phyloP scores from a whole-genome alignment of 1,140 invertebrate species.

The Meteorus sp. region DNA sequence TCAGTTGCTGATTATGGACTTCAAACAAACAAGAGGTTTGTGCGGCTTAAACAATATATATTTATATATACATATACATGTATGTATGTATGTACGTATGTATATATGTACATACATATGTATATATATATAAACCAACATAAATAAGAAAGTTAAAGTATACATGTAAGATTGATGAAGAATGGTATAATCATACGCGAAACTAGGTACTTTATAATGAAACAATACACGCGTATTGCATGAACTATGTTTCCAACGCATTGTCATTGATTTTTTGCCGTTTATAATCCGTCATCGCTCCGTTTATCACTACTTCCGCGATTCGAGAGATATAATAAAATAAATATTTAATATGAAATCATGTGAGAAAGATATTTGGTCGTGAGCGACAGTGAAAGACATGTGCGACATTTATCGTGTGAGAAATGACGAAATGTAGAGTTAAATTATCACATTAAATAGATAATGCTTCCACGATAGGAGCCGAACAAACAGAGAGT shows the following conservation, averaged over 20 bases:
- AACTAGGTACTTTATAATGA: constrained; percentile 55
- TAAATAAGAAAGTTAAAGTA: constrained; percentile 58
- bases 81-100: no score
- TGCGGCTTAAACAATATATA: constrained; percentile 56
- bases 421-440: neutral
- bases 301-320: constrained; percentile 30
- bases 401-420: neutral
- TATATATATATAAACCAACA: constrained; percentile 26
- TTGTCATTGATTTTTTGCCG: constrained; percentile 57
- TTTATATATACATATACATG: constrained; percentile 58
- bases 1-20: constrained; percentile 47
- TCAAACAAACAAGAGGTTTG: constrained; percentile 48
- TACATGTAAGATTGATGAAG: constrained; percentile 57
- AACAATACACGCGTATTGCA: constrained; percentile 53
- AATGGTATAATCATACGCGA: constrained; percentile 57
- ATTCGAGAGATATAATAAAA: constrained; percentile 20
- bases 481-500: constrained; percentile 3
- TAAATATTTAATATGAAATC: neutral
- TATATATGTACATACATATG: no score
- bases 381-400: no score
- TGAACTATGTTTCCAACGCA: constrained; percentile 48
- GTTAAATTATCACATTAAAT: constrained; percentile 15
- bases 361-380: no score
- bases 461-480: constrained; percentile 13
- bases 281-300: constrained; percentile 35